Evolutionary conservation across 2,888 invertebrate species (phyloP).

Genomic region (Villa cingulata): DNA sequence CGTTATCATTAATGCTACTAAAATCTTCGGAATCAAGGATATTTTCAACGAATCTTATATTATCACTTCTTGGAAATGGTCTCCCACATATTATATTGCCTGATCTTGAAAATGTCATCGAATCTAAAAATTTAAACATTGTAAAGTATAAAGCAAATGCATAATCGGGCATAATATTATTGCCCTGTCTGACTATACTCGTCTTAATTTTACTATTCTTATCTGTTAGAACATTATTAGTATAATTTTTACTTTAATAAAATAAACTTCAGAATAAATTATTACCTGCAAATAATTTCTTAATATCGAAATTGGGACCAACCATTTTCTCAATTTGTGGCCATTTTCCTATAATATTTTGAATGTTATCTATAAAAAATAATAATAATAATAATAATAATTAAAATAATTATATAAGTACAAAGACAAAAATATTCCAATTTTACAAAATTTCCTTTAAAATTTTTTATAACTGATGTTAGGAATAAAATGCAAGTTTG

Average conservation of each 20-base stretch:
- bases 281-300: constrained; percentile 31
- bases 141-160: background rate
- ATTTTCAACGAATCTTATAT: constrained; percentile 32
- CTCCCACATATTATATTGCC: constrained; percentile 49
- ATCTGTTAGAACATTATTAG: too few relatives aligned
- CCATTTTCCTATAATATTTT: constrained; percentile 23
- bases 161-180: too few relatives aligned
- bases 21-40: constrained; percentile 32
- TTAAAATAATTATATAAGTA: background rate
- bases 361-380: constrained; percentile 21
- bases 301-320: constrained; percentile 30
- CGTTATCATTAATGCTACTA: constrained; percentile 30
- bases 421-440: too few relatives aligned
- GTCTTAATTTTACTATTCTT: too few relatives aligned
- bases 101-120: constrained; percentile 38
- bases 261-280: constrained; percentile 5
- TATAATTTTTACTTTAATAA: too few relatives aligned
- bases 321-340: constrained; percentile 28
- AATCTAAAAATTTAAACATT: constrained; percentile 24
- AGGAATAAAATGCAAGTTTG: too few relatives aligned
- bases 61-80: constrained; percentile 37
- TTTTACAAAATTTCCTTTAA: too few relatives aligned
- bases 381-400: constrained; percentile 2
- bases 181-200: too few relatives aligned
- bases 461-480: too few relatives aligned